These are phyloP conservation scores for Microtus richardsoni DNA, from an alignment of 2,113 vertebrate genomes.

Conservation along the genomic window DNA sequence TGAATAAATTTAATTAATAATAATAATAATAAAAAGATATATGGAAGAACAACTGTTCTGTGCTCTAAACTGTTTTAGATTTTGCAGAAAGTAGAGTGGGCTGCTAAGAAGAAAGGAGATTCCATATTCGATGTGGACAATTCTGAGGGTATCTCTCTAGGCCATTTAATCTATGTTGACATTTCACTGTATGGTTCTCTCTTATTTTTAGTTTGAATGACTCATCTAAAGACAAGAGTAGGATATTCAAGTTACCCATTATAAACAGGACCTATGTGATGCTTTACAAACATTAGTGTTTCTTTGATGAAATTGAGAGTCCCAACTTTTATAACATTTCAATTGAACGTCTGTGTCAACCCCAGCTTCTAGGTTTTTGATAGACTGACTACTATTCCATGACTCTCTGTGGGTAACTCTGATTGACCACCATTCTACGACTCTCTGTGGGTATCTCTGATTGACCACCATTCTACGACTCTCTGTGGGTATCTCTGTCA, in stretches of 20 bases:
- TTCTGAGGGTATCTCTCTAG: background rate
- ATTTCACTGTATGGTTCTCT: background rate
- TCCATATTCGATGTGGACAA: background rate
- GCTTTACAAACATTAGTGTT: background rate
- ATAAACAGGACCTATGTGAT: background rate
- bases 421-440: background rate
- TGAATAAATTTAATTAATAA: background rate
- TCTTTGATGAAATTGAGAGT: background rate
- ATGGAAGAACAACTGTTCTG: background rate
- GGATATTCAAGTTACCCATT: background rate
- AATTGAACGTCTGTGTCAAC: background rate
- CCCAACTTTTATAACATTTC: background rate
- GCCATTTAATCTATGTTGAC: background rate
- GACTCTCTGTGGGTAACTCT: too few species aligned
- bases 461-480: background rate
- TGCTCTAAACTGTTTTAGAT: background rate
- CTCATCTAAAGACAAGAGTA: background rate
- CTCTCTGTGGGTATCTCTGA: background rate
- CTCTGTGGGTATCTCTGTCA: background rate
- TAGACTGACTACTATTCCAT: background rate
- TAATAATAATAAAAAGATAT: background rate
- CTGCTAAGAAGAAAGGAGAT: background rate
- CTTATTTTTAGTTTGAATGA: background rate
- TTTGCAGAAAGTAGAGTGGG: background rate
- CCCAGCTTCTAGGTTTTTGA: background rate